Conservation (phyloP, 2,888 invertebrate species). For the Laothoe populi region DNA sequence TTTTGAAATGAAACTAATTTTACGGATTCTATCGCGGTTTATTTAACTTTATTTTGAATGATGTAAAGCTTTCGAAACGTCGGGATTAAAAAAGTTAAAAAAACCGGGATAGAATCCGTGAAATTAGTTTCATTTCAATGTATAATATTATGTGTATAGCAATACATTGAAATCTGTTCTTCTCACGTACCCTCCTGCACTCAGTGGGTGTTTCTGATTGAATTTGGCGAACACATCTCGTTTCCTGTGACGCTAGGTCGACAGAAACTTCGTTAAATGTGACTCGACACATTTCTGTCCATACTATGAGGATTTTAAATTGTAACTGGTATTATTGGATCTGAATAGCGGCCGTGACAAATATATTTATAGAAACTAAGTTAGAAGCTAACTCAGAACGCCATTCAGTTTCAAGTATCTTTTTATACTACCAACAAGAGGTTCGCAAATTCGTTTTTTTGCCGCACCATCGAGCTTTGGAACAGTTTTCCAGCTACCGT, state of each 20-base stretch:
- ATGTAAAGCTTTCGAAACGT: too few relatives aligned
- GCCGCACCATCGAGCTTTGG: too few relatives aligned
- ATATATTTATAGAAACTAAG: too few relatives aligned
- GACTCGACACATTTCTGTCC: not conserved
- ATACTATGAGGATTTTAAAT: not conserved
- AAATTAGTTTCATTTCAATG: not conserved
- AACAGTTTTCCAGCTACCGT: too few relatives aligned
- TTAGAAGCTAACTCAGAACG: too few relatives aligned
- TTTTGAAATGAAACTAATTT: too few relatives aligned
- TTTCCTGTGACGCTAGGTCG: constrained; percentile 24
- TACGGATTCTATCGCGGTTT: too few relatives aligned
- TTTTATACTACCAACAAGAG: too few relatives aligned
- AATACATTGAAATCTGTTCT: constrained; percentile 1
- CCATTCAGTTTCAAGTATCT: too few relatives aligned
- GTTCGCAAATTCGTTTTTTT: too few relatives aligned
- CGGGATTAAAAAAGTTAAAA: too few relatives aligned
- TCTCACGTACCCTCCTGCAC: not conserved
- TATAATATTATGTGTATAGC: not conserved
- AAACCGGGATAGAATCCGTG: not conserved
- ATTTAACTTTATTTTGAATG: too few relatives aligned
- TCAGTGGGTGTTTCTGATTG: constrained; percentile 4
- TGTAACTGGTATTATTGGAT: not conserved
- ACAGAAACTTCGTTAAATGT: constrained; percentile 33
- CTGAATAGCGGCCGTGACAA: not conserved
- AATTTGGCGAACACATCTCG: constrained; percentile 31